Conservation (phyloP, 2,797 vertebrate genomes). For the Otus scops region DNA sequence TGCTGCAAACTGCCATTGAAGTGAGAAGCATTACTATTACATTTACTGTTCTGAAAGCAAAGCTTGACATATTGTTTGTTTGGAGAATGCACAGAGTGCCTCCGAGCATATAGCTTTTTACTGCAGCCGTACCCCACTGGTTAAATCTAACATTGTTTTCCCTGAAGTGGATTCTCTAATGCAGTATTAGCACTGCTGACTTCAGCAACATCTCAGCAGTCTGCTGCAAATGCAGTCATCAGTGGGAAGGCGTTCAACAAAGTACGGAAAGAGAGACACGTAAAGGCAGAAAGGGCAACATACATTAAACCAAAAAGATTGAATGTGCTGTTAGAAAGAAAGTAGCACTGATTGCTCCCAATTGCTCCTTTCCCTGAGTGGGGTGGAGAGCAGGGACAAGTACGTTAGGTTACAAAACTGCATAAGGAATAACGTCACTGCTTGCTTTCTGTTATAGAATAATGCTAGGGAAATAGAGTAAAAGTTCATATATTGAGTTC, state of each 20-base stretch:
- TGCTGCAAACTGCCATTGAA: not conserved
- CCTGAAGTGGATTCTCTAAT: constrained; percentile 41
- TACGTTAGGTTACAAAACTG: not conserved
- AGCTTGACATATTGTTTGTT: not conserved
- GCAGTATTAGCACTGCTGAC: constrained; percentile 55
- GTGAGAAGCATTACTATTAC: not conserved
- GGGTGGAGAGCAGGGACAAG: not conserved
- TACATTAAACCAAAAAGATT: not conserved
- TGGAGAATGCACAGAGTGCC: not conserved
- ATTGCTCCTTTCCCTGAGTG: not conserved
- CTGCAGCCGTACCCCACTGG: not conserved
- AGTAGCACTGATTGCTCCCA: not conserved
- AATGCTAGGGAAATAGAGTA: not conserved
- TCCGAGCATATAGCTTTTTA: not conserved
- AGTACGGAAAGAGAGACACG: not conserved
- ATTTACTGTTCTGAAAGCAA: not conserved
- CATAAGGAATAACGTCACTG: not conserved
- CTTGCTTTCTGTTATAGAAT: not conserved
- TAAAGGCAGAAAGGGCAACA: constrained; percentile 4
- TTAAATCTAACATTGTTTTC: constrained; percentile 36
- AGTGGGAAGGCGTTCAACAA: not conserved
- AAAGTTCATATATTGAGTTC: not conserved
- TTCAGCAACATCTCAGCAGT: constrained; percentile 61
- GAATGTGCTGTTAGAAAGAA: not conserved
- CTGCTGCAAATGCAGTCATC: constrained; percentile 43